phyloP scores from a whole-genome alignment of 1,140 invertebrate genomes.

The Pomacea maculata region DNA sequence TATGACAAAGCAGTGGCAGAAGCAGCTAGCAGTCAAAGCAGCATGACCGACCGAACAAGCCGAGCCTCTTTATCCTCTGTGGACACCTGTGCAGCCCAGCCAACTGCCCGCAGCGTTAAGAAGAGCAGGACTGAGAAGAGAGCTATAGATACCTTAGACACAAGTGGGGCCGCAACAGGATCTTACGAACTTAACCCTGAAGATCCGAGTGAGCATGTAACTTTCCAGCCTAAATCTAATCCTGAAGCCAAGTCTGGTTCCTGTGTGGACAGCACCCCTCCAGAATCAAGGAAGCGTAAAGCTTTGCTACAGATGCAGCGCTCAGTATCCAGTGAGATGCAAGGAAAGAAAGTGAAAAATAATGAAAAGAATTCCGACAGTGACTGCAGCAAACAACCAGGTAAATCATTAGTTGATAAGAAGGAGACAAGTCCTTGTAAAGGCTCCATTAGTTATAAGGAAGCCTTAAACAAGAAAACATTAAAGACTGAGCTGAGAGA shows the following conservation, averaged over 20 bases:
- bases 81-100: not conserved
- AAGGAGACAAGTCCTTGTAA: not conserved
- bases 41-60: not conserved
- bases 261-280: not conserved
- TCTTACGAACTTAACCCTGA: not conserved
- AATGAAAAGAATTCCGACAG: constrained; percentile 8
- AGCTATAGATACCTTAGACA: not conserved
- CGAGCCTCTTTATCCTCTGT: not conserved
- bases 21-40: not conserved
- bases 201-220: not conserved
- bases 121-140: not conserved
- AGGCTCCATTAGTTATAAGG: not conserved
- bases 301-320: constrained; percentile 1
- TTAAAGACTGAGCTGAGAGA: not conserved
- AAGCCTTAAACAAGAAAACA: not conserved
- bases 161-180: not conserved
- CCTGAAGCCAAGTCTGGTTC: not conserved
- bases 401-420: not conserved
- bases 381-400: not conserved
- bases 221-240: not conserved
- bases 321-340: not conserved
- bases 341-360: not conserved
- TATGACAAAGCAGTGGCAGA: constrained; percentile 1
- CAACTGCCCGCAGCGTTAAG: not conserved
- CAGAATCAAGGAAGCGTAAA: constrained; percentile 11